phyloP scores from a whole-genome alignment of 64 coral and sea anemone species.

The Acropora tenuis region DNA sequence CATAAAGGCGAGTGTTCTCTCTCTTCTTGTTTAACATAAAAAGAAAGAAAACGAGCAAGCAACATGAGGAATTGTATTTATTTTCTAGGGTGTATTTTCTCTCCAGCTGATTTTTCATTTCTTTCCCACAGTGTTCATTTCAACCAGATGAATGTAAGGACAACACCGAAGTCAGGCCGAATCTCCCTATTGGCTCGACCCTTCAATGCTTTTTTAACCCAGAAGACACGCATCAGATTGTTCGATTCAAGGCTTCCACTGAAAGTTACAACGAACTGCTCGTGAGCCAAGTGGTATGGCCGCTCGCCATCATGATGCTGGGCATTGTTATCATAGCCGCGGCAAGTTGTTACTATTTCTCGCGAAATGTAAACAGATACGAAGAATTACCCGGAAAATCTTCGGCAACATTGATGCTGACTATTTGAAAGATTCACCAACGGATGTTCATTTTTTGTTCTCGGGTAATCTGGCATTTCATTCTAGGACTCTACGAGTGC shows the following conservation, averaged over 20 bases:
- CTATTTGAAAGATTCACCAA: neutral
- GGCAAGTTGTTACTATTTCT: neutral
- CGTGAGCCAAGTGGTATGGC: neutral
- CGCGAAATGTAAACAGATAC: neutral
- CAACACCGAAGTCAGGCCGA: neutral
- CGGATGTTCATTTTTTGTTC: too few relatives aligned
- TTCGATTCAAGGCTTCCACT: neutral
- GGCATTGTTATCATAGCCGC: neutral
- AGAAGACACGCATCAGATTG: constrained; percentile 9
- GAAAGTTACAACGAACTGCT: constrained; percentile 29
- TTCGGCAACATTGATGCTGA: neutral
- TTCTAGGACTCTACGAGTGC: too few relatives aligned
- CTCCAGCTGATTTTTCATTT: neutral
- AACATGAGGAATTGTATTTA: too few relatives aligned
- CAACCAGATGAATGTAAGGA: constrained; percentile 22
- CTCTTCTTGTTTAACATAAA: too few relatives aligned
- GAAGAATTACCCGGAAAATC: neutral
- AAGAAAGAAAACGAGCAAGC: too few relatives aligned
- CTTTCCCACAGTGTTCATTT: neutral
- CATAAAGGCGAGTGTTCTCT: too few relatives aligned
- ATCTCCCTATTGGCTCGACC: neutral
- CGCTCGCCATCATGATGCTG: constrained; percentile 9
- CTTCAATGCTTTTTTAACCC: constrained; percentile 4
- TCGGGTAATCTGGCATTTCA: too few relatives aligned
- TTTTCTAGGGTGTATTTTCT: neutral